These are phyloP conservation scores for Galendromus occidentalis DNA, from an alignment of 1,140 invertebrate genomes.

Conservation along the genomic window DNA sequence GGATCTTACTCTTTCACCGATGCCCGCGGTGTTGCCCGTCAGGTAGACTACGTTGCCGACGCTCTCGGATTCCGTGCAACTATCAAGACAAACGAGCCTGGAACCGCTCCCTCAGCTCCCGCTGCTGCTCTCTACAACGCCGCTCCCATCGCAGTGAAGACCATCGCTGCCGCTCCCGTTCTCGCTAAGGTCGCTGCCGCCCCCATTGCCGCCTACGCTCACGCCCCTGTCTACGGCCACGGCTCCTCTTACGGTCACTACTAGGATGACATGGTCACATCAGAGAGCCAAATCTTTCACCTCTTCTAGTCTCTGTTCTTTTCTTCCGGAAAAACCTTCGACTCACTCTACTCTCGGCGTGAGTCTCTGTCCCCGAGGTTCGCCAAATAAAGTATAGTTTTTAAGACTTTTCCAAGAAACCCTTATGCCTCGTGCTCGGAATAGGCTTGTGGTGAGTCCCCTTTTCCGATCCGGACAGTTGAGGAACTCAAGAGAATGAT, in stretches of 20 bases:
- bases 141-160: background rate
- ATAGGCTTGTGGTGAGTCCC: too few relatives aligned
- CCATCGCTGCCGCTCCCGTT: background rate
- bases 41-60: constrained; percentile 4
- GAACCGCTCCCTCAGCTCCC: constrained; percentile 4
- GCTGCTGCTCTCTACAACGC: constrained; percentile 4
- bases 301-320: too few relatives aligned
- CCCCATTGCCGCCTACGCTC: background rate
- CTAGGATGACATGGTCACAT: too few relatives aligned
- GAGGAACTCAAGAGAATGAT: too few relatives aligned
- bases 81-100: constrained; percentile 6
- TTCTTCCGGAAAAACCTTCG: too few relatives aligned
- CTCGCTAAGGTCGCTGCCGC: background rate
- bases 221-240: background rate
- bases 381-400: too few relatives aligned
- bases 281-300: too few relatives aligned
- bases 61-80: constrained; percentile 7
- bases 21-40: background rate
- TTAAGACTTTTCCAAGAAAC: too few relatives aligned
- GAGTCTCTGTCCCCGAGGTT: too few relatives aligned
- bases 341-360: too few relatives aligned
- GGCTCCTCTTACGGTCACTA: background rate
- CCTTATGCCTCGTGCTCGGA: too few relatives aligned
- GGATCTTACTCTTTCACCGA: constrained; percentile 3
- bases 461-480: too few relatives aligned